phyloP scores from a whole-genome alignment of 2,888 invertebrate species.

The Platerodrilus igneus region DNA sequence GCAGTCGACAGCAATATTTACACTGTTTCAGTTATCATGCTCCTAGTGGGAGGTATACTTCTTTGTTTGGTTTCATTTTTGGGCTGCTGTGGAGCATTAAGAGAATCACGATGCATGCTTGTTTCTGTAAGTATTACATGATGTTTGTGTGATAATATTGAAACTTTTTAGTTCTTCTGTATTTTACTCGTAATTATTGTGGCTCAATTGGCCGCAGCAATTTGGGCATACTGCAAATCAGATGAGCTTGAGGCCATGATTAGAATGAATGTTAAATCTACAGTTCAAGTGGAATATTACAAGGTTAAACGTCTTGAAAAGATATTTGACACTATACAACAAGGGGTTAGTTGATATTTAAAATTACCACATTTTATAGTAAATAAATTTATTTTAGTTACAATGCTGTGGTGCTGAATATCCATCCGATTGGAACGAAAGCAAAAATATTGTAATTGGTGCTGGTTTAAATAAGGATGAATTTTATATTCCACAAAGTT shows the following conservation, averaged over 20 bases:
- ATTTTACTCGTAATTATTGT: constrained; percentile 72
- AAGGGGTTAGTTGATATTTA: constrained; percentile 48
- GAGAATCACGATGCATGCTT: constrained; percentile 73
- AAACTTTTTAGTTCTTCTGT: constrained; percentile 70
- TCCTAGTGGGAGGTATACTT: constrained; percentile 66
- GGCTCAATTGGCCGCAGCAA: constrained; percentile 71
- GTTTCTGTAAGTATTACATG: constrained; percentile 57
- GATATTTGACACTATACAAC: constrained; percentile 65
- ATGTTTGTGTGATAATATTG: too few relatives aligned
- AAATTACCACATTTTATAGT: constrained; percentile 23
- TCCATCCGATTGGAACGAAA: constrained; percentile 67
- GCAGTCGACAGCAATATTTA: constrained; percentile 60
- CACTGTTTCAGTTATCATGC: constrained; percentile 66
- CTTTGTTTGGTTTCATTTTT: constrained; percentile 73
- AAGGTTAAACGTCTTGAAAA: constrained; percentile 52
- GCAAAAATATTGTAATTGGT: constrained; percentile 54
- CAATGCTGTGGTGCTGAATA: constrained; percentile 74
- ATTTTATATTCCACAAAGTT: constrained; percentile 57
- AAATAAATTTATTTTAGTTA: constrained; percentile 51
- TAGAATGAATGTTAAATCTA: constrained; percentile 57
- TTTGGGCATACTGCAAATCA: constrained; percentile 71
- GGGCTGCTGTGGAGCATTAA: constrained; percentile 78
- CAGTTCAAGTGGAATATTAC: constrained; percentile 61
- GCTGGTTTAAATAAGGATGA: constrained; percentile 50
- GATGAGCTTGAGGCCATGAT: constrained; percentile 63